Evolutionary conservation across 2,888 invertebrate species (phyloP), one percentile per base, ranked within the genome.

Genomic region (Prostheceraeus crozeri): DNA sequence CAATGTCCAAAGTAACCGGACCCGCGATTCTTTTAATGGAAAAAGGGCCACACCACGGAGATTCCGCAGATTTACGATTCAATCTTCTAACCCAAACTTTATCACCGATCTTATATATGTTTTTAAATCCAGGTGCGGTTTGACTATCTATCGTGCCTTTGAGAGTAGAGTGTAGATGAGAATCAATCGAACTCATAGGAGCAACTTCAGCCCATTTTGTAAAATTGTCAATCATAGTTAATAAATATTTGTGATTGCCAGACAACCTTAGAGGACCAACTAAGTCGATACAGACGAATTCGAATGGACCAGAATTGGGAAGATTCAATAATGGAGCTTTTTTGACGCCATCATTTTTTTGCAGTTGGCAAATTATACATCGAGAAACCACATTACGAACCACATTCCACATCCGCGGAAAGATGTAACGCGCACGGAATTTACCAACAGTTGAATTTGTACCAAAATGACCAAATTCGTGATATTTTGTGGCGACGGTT

Each of bases 171-270:
- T 40, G 8, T 4, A 40, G 40, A 40, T 40, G 16, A 40, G 48
- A n/a, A 21, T 48, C 23, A 48, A 19, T 19, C 25, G 48, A 48
- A 10, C 25, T 11, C 48, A 48, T 28, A 6, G 48, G 16, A 25
- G 28, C 48, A n/a, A 30, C 48, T 48, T 48, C 48, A 48, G 28
- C 48, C 48, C 19, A 48, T 48, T 48, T 48, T 23, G 48, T 28
- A 30, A 8, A 40, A 40, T 40, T 40, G 23, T 40, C 14, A 14
- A 40, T 40, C 6, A 40, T 40, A 23, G 6, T 40, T 16, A 40
- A 40, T 19, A 40, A 19, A 40, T 8, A 40, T n/a, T n/a, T n/a
- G n/a, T n/a, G n/a, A n/a, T 19, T 4, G 40, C 19, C 19, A 19
- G 40, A 8, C 8, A 40, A 23, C 14, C 21, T 19, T 10, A 48